Base-by-base conservation (phyloP, 1,140 invertebrate species). In the Proales similis region DNA sequence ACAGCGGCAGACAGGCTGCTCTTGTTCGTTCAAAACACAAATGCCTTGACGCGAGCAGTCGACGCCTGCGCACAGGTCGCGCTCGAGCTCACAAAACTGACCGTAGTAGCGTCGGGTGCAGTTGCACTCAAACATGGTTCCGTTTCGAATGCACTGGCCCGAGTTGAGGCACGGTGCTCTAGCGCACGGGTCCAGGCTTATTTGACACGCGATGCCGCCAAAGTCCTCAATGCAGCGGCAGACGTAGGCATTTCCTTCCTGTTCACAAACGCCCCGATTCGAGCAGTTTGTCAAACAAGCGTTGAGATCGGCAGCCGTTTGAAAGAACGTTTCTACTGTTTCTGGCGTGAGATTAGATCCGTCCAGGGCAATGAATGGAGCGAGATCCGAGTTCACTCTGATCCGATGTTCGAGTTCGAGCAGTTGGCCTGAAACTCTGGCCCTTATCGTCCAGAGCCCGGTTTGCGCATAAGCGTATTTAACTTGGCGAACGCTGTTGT, bases 51-150 rank as follows among this genome's bases (percentile, higher is more conserved):
- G 38, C 7, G 48, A 49, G 24, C 48, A 49, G 5, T 29, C 38
- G 17, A 33, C 48, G 38, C 38, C 38, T 32, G 27, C 24, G 22
- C 48, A 49, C 32, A 49, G 29, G 19, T 49, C 48, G 6, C 11
- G 1, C 20, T 49, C 38, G 19, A 24, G 12, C 67, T 86, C 82
- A 72, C 88, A 91, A 38, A 84, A 73, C 0, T 79, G 71, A 0
- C 87, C 88, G 1, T 85, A 81, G 77, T 82, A 91, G 1, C 88
- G 88, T 0, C 86, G 83, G 3, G 86, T 82, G 74, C 88, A 92
- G 67, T 85, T 82, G 68, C 89, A 92, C 12, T 83, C 81, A 74
- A 76, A 88, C 9, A 57, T 63, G 71, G 85, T 90, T 72, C 90
- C 88, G 71, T 87, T 86, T 70, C 90, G 87, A 20, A 87, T 79